These are phyloP conservation scores for Elachura formosa DNA, from an alignment of 2,113 vertebrate genomes.

Conservation along the genomic window DNA sequence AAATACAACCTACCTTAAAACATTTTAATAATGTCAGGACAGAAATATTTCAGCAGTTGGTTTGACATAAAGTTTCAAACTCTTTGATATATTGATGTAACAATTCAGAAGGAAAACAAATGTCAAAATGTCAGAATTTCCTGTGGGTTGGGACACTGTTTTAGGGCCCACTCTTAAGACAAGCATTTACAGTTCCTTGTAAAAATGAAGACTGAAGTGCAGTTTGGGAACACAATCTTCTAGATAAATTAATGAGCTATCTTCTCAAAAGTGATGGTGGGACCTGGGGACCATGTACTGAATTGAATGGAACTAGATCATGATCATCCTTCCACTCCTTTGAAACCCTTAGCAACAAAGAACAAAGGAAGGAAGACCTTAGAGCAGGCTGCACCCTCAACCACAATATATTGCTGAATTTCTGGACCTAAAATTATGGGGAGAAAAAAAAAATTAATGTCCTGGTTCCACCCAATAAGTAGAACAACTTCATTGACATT, in stretches of 20 bases:
- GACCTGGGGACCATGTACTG: not conserved
- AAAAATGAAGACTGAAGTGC: not conserved
- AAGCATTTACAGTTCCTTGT: not conserved
- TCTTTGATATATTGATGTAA: not conserved
- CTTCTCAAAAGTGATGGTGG: not conserved
- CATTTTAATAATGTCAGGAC: not conserved
- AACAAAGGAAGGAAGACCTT: slow-evolving; percentile 9
- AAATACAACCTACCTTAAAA: not conserved
- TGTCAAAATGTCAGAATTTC: not conserved
- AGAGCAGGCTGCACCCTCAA: not conserved
- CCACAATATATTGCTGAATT: not conserved
- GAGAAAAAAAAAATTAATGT: not conserved
- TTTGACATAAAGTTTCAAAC: not conserved
- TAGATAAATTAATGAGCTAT: not conserved
- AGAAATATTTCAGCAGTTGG: not conserved
- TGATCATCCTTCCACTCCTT: not conserved
- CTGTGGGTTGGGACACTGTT: not conserved
- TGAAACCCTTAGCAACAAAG: not conserved
- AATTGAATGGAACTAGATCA: not conserved
- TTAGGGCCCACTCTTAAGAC: not conserved
- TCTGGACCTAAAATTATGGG: not conserved
- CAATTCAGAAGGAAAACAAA: not conserved
- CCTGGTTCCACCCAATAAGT: not conserved
- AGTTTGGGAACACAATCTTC: not conserved
- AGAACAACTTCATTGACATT: slow-evolving; percentile 28